phyloP scores from a whole-genome alignment of 2,113 vertebrate genomes.

The Lanius ludovicianus region DNA sequence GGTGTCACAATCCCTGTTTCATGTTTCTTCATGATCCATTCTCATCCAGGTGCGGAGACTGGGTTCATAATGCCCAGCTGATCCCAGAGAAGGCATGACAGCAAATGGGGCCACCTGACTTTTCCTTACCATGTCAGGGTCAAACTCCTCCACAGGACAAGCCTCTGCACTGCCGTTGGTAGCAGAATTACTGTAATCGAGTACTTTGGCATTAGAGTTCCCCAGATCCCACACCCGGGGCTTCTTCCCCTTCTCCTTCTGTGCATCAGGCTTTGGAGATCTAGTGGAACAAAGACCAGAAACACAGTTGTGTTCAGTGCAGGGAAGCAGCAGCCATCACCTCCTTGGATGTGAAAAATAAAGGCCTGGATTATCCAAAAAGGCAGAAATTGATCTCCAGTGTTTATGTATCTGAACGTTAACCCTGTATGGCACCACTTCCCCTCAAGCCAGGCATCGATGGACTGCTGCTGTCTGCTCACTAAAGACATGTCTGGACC shows the following conservation, averaged over 20 bases:
- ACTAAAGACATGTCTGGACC: not conserved
- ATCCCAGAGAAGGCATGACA: accelerated
- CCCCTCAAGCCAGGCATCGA: not conserved
- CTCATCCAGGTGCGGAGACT: not conserved
- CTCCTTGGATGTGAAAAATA: accelerated
- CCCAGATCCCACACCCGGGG: constrained; percentile 88
- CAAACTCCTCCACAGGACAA: constrained; percentile 65
- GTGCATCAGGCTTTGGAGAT: constrained; percentile 87
- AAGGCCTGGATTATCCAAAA: not conserved
- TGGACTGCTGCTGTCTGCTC: not conserved
- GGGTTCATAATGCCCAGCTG: too few species aligned
- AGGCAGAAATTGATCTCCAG: not conserved
- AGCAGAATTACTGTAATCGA: constrained; percentile 88
- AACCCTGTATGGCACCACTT: accelerated
- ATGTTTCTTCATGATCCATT: not conserved
- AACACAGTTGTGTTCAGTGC: accelerated
- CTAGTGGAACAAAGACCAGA: constrained; percentile 63
- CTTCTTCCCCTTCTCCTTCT: constrained; percentile 85
- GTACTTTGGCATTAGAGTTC: constrained; percentile 80
- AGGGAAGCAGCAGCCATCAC: accelerated
- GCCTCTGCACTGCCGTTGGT: constrained; percentile 72
- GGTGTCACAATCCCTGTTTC: accelerated
- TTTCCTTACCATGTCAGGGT: constrained; percentile 23
- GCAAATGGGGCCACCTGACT: accelerated
- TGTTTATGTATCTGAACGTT: not conserved